Base-by-base conservation (phyloP, 2,113 vertebrate genomes). In the Echinops telfairi region DNA sequence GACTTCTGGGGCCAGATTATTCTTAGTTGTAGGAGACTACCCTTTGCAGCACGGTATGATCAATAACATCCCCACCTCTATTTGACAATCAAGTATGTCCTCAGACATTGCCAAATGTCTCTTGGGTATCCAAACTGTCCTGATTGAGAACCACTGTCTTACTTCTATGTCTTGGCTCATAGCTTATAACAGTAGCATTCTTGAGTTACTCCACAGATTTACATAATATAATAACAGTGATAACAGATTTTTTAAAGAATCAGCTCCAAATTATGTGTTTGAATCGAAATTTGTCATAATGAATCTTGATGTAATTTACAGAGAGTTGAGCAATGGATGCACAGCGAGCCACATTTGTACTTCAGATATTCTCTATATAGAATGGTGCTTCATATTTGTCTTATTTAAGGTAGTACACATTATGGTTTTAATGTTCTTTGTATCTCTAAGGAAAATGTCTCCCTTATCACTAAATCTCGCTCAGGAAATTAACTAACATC, bases 401-500 rank as follows among this genome's bases (percentile, higher is more conserved):
- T 87, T 66, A 3, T 29, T 78, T 53, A 64, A 76, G 16, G 31
- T 27, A 1, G 31, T 71, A 66, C 10, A 2, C 33, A 43, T 73
- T 47, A 19, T 77, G 25, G 75, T 31, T 78, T 53, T 47, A 31
- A 31, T 78, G 40, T 53, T 53, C 27, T 19, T 22, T 16, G 19
- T 16, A 47, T 31, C 79, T 43, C 33, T 47, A 68, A 91, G 78
- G 60, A 78, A 93, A 89, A 83, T 0, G 0, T 88, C 57, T 84
- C 12, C 53, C 8, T 23, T 7, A 82, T 3, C 25, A n/a, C 62
- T 64, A 73, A 84, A 33, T 7, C 36, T 60, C 47, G 88, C 31
- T 87, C 22, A 70, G 53, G 29, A 91, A 87, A 90, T 40, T 81
- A 92, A 76, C 53, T 29, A 36, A 36, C 87, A 75, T 73, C 79